Evolutionary conservation across 2,797 vertebrate genomes (phyloP), one percentile per base, ranked within the genome.

Genomic region (Helicolenus hilgendorfi): DNA sequence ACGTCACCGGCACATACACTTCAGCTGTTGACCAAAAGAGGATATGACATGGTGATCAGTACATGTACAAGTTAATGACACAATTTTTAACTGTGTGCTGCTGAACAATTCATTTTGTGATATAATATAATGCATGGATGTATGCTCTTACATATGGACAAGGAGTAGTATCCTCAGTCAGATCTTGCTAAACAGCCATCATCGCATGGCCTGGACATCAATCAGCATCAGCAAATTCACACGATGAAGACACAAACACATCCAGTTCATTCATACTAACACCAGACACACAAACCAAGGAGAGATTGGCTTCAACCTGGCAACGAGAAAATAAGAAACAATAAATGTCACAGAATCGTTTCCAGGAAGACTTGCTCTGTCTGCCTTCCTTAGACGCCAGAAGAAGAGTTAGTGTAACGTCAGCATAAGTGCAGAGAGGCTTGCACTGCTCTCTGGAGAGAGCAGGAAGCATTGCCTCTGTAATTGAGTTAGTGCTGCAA

Each of bases 11-110:
- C 72, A 71, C 79, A 75, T 55, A 89, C 81, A 91, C 92, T 92
- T 92, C 84, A 98, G 88, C 88, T 93, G 89, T 14, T 67, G 70
- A 82, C 3, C 35, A 85, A 84, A 85, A 91, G 59, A 85, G 24
- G 18, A 74, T 27, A n/a, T 4, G 18, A n/a, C 7, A 38, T 20
- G 9, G 62, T 24, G 24, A 69, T 78, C 29, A 79, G 35, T 55
- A 72, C 26, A 49, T 31, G 22, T 18, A 29, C 7, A 65, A 64
- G 14, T 69, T 26, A 60, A 68, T 64, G 33, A 26, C 29, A 79
- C 4, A 0, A 55, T 38, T 74, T 53, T 27, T 22, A 36, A 35
- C 11, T 49, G n/a, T 69, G 26, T 22, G 29, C 56, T 22, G 29
- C 49, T 64, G 29, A 72, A 71, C 3, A 65, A 20, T 41, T 73